Percentiles rank a stretch among this genome's conserved stretches.
phyloP scores from a whole-genome alignment of 2,888 invertebrate species.

The Eristalis tenax region DNA sequence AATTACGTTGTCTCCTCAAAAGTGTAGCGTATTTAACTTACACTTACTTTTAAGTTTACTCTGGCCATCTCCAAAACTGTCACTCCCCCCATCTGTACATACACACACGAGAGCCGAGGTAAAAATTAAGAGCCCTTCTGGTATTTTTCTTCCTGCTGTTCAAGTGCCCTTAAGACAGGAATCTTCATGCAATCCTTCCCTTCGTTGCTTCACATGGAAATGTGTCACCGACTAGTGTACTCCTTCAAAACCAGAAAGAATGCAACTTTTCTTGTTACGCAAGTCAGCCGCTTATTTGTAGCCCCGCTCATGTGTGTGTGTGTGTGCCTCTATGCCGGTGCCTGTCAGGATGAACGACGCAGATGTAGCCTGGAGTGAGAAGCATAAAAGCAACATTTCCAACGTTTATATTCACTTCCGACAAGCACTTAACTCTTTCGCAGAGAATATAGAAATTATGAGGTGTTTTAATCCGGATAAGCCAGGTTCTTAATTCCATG shows the following conservation, averaged over 20 bases:
- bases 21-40: background rate
- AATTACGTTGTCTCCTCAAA: background rate
- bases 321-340: background rate
- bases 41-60: background rate
- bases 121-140: conserved; percentile 53
- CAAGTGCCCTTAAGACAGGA: conserved; percentile 18
- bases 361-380: background rate
- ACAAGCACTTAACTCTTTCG: conserved; percentile 67
- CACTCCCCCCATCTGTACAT: background rate
- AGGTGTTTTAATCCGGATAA: conserved; percentile 70
- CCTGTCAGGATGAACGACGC: background rate
- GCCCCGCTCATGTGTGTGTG: background rate
- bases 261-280: conserved; percentile 39
- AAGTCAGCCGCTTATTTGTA: background rate
- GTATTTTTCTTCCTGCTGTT: conserved; percentile 57
- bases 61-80: background rate
- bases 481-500: conserved; percentile 62
- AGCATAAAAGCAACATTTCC: conserved; percentile 23
- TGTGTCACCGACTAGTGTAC: conserved; percentile 36
- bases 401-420: conserved; percentile 68
- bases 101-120: conserved; percentile 4
- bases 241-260: conserved; percentile 31
- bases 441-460: conserved; percentile 64
- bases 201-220: conserved; percentile 28
- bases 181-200: conserved; percentile 36